Conservation (phyloP, 2,797 vertebrate species). For the Choloepus didactylus region DNA sequence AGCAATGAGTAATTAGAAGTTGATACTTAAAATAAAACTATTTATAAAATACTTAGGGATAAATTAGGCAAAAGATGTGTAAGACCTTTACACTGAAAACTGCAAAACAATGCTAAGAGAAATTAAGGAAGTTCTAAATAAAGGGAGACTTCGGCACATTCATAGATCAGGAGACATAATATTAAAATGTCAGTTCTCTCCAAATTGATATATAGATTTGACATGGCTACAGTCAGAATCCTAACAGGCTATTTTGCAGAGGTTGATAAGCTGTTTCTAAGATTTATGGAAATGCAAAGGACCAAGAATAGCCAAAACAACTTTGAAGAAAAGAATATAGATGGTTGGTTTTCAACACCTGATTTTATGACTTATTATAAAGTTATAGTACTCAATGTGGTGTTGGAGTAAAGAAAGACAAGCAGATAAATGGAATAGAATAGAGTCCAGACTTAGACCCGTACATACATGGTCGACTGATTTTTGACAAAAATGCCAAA, state of each 20-base stretch:
- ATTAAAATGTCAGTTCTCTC: background rate
- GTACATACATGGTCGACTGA: background rate
- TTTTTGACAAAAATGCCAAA: background rate
- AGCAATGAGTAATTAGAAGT: slow-evolving; percentile 27
- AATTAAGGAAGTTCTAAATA: background rate
- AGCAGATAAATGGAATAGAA: background rate
- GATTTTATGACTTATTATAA: background rate
- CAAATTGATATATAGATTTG: background rate
- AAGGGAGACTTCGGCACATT: background rate
- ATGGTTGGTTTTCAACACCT: background rate
- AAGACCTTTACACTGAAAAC: background rate
- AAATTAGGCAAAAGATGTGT: background rate
- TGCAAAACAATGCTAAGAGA: background rate
- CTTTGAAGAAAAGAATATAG: background rate
- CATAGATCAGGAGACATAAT: background rate
- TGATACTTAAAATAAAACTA: background rate
- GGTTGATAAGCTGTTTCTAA: background rate
- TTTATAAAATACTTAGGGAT: background rate
- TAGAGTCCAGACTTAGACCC: background rate
- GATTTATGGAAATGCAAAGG: background rate
- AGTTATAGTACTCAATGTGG: background rate
- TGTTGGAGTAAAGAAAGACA: background rate
- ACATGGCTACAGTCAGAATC: background rate
- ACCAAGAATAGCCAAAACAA: background rate
- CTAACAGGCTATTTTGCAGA: background rate